Evolutionary conservation across 1,140 invertebrate genomes (phyloP), one percentile per base, ranked within the genome.

Genomic region (Triops longicaudatus): DNA sequence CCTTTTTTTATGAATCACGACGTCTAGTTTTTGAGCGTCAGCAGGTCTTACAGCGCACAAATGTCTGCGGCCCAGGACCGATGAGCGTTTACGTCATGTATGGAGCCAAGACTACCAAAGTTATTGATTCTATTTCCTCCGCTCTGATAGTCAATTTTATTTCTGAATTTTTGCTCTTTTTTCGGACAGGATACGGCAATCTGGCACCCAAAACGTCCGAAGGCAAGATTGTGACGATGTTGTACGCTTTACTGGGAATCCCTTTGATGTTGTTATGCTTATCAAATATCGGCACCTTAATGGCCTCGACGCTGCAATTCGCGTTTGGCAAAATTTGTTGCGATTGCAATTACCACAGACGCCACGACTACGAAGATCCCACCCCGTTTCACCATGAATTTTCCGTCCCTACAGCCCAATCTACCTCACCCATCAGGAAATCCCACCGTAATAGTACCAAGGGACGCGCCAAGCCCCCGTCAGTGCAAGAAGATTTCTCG

Each of bases 241-340:
- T 95, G 12, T 97, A 97, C 83, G 94, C 95, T 0, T 86, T 89
- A 80, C 87, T 89, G 63, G 93, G 95, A 0, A 93, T 96, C 41
- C 95, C 94, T 1, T 83, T 96, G 71, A 95, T 95, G 86, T 85
- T 96, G 71, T 88, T 95, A 72, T 95, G 93, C 83, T 85, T 96
- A 72, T 93, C 93, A 4, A 94, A 94, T 80, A 87, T 96, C 74
- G 94, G 94, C 1, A 89, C 90, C n/a, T 86, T 92, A 71, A 86
- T 95, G 77, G 93, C 93, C 22, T 87, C 89, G 37, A 87, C 89
- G 1, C 90, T 93, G 78, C 88, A 91, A 80, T 88, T 89, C 80
- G 87, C 87, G 7, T 94, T 93, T 83, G 86, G 89, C 63, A 88
- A 87, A 79, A 83, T 91, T 9, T 91, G 89, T 81, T 89, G 89